Base-by-base conservation (phyloP, 2,888 invertebrate genomes). In the Plebejus argus region DNA sequence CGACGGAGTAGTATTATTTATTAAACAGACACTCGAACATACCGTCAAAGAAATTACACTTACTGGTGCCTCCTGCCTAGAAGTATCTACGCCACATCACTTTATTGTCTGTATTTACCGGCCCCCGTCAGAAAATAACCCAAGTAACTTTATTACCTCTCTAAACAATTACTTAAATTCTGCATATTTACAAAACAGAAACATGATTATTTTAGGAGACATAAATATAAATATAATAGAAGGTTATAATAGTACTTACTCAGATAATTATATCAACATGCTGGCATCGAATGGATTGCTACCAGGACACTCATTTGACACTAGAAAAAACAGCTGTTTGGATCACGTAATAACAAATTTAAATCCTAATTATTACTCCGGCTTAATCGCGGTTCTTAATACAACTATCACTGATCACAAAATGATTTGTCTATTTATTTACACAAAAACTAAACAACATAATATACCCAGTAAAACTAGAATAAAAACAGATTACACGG, bases 341-440 rank as follows among this genome's bases (percentile, higher is more conserved):
- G 70, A 70, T 70, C 70, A 70, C 18, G 35, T 70, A 8, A 35
- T 70, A 15, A 70, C 70, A 28, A 28, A 28, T 28, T 28, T 35
- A 35, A 70, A 35, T 20, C 33, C 3, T 4, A 70, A 35, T 20
- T 35, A 10, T n/a, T n/a, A n/a, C n/a, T n/a, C n/a, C n/a, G 70
- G 35, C 39, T 35, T 8, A 35, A 70, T 70, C 5, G 15, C 70
- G 35, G n/a, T 70, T n/a, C 70, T 35, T 12, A 39, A 70, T 35
- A 70, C 39, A 10, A 70, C 70, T 33, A 70, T 70, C 33, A 70
- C 39, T n/a, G 70, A 70, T 70, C 70, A 70, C n/a, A 70, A 70
- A 70, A 70, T 70, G n/a, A 39, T 33, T 15, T 70, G 56, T 56
- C 56, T 56, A 6, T 56, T 56, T n/a, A 6, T 56, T 15, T 56